These are phyloP conservation scores for Melanerpes formicivorus DNA, from an alignment of 2,113 vertebrate genomes.

Conservation along the genomic window DNA sequence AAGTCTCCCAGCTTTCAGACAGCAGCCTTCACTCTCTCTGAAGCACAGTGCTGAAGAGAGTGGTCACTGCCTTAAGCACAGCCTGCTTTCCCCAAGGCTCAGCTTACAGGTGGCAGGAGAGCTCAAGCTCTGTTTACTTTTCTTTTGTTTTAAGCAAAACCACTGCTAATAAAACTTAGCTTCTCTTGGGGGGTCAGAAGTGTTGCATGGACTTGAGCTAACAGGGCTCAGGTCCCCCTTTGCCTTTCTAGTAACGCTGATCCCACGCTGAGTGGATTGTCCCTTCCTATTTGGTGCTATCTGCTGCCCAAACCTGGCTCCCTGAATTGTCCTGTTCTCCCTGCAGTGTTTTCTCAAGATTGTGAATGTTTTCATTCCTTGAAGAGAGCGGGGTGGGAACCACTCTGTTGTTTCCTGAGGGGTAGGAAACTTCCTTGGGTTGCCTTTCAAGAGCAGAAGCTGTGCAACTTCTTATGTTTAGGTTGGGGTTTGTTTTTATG, in stretches of 20 bases:
- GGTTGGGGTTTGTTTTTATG: background rate
- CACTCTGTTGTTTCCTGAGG: constrained; percentile 33
- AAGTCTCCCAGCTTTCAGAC: accelerated
- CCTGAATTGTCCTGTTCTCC: background rate
- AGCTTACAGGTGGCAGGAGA: background rate
- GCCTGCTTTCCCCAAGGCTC: background rate
- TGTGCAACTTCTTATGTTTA: background rate
- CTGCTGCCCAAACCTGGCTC: background rate
- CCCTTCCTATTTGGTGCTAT: background rate
- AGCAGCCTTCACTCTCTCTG: background rate
- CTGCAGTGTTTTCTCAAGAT: constrained; percentile 40
- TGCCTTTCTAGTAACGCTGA: background rate
- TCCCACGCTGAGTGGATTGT: background rate
- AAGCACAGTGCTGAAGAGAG: accelerated
- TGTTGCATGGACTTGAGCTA: background rate
- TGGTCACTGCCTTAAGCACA: background rate
- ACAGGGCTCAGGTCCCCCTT: background rate
- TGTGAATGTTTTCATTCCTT: constrained; percentile 47
- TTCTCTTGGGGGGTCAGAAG: background rate
- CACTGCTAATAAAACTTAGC: background rate
- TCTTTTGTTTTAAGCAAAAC: background rate
- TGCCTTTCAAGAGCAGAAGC: constrained; percentile 33
- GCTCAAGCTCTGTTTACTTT: background rate
- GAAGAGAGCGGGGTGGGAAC: background rate
- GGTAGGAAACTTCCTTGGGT: constrained; percentile 2